Evolutionary conservation across 2,888 invertebrate species (phyloP).

Genomic region (Pterobdella sp.): DNA sequence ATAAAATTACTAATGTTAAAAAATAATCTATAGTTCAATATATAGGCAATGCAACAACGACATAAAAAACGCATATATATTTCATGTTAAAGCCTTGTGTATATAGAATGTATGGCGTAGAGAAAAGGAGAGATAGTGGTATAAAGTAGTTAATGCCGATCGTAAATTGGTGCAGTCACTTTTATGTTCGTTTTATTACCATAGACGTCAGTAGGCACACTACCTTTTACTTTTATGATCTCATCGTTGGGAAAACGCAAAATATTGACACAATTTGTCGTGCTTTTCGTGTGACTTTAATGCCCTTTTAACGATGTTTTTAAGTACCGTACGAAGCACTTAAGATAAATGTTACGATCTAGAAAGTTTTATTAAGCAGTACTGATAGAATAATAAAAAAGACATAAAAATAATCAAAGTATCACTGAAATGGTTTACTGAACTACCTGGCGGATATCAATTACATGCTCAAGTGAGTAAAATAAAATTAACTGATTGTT

Average conservation of each 20-base stretch:
- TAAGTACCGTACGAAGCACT: neutral
- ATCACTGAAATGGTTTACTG: too few relatives aligned
- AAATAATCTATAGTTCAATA: too few relatives aligned
- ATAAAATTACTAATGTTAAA: too few relatives aligned
- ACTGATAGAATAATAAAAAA: too few relatives aligned
- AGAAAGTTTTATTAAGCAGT: too few relatives aligned
- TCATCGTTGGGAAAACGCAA: too few relatives aligned
- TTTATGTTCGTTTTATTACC: slow-evolving; percentile 8
- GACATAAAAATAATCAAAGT: too few relatives aligned
- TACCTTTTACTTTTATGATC: neutral
- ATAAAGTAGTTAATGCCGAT: slow-evolving; percentile 13
- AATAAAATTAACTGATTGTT: too few relatives aligned
- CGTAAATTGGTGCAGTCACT: slow-evolving; percentile 10
- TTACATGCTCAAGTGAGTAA: slow-evolving; percentile 9
- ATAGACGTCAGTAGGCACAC: neutral
- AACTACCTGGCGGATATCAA: neutral
- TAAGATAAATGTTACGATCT: neutral
- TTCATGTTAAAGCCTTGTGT: neutral
- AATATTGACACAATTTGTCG: too few relatives aligned
- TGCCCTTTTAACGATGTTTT: neutral
- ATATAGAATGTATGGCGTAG: slow-evolving; percentile 5
- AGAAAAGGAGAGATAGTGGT: neutral
- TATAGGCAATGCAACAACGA: neutral
- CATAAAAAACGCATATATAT: neutral
- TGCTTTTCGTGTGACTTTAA: too few relatives aligned